These are phyloP conservation scores for Anhinga rufa DNA, from an alignment of 2,113 vertebrate species.

Conservation along the genomic window DNA sequence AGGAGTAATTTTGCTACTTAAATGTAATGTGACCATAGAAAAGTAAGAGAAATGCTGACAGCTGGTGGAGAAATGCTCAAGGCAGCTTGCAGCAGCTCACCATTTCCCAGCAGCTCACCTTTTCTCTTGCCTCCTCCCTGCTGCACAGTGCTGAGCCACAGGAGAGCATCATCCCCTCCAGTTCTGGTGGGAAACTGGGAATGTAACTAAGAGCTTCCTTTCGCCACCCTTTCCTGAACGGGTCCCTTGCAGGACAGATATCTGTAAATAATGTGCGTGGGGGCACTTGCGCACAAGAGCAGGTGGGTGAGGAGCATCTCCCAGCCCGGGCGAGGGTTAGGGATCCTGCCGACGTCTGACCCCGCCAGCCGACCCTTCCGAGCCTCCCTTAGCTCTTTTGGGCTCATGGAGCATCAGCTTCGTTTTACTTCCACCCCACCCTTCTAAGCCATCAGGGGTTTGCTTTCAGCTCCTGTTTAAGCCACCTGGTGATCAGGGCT, in stretches of 20 bases:
- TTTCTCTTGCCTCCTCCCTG: neutral
- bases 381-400: neutral
- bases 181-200: neutral
- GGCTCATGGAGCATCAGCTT: neutral
- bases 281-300: neutral
- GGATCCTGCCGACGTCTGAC: neutral
- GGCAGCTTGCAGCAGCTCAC: neutral
- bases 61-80: neutral
- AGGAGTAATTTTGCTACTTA: neutral
- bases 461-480: neutral
- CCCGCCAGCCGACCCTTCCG: neutral
- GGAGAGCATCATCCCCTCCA: neutral
- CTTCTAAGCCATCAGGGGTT: neutral
- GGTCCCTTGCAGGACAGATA: neutral
- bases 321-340: neutral
- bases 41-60: neutral
- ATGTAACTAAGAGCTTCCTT: neutral
- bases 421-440: neutral
- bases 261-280: neutral
- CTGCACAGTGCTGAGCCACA: neutral
- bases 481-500: neutral
- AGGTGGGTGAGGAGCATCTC: neutral
- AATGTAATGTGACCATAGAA: neutral
- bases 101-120: neutral
- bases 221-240: neutral